Evolutionary conservation across 92 coral and sea anemone genomes (phyloP).

Genomic region (Phenganax subtilis): DNA sequence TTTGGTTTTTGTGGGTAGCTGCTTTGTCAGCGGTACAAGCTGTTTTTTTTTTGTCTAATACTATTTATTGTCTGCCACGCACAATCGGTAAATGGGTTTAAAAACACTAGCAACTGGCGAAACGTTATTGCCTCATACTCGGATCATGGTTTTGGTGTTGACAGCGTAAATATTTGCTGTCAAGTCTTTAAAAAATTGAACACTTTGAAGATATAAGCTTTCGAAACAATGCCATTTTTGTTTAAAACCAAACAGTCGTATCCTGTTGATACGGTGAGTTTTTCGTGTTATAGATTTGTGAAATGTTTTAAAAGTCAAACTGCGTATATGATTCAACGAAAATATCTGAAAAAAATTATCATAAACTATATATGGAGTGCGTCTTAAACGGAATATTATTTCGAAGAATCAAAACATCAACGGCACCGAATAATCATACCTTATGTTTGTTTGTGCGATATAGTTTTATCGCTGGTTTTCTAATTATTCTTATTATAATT

Average conservation of each 20-base stretch:
- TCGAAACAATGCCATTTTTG: background rate
- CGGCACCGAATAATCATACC: background rate
- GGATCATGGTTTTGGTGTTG: background rate
- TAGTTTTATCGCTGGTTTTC: too few relatives aligned
- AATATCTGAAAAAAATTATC: too few relatives aligned
- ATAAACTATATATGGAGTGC: background rate
- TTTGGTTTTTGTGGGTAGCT: constrained; percentile 24
- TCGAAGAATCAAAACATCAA: too few relatives aligned
- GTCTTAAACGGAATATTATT: background rate
- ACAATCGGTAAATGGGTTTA: background rate
- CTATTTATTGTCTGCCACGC: background rate
- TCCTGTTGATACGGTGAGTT: background rate
- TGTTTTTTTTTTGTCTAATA: constrained; percentile 5
- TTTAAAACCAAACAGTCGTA: constrained; percentile 2
- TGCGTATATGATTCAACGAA: background rate
- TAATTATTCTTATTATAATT: too few relatives aligned
- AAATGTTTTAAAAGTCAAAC: background rate
- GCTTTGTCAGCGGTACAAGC: constrained; percentile 5
- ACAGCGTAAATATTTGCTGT: background rate
- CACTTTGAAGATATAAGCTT: background rate
- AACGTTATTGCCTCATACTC: background rate
- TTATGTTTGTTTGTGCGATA: too few relatives aligned
- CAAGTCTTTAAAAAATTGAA: background rate
- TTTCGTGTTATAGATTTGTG: background rate
- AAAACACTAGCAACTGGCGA: background rate